A percentile compares a stretch with the other conserved stretches of the same genome.
phyloP scores from a whole-genome alignment of 2,888 invertebrate genomes.

The Phyto melanocephala region DNA sequence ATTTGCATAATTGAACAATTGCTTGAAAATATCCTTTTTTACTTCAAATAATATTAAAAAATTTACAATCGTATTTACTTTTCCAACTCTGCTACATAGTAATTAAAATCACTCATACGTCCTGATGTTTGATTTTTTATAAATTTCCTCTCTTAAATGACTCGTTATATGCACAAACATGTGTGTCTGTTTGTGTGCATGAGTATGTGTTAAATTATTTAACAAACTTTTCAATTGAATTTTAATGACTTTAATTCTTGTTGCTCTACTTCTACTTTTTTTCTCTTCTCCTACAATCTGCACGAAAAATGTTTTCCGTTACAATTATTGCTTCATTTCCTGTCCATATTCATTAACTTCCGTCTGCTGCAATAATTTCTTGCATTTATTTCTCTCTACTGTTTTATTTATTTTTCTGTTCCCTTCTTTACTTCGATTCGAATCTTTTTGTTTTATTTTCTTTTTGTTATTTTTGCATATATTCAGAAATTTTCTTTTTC shows the following conservation, averaged over 20 bases:
- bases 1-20: too few relatives aligned
- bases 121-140: background rate
- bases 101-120: conserved; percentile 22
- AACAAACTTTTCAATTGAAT: conserved; percentile 46
- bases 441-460: background rate
- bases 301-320: conserved; percentile 60
- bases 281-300: conserved; percentile 6
- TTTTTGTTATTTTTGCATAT: conserved; percentile 18
- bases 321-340: conserved; percentile 65
- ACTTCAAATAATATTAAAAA: too few relatives aligned
- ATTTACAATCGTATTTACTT: background rate
- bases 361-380: conserved; percentile 60
- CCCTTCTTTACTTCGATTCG: conserved; percentile 2
- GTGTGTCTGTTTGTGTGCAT: background rate
- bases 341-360: conserved; percentile 64
- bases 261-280: background rate
- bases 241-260: conserved; percentile 46
- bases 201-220: conserved; percentile 1
- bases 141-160: background rate
- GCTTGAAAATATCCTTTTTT: too few relatives aligned
- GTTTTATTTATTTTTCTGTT: conserved; percentile 20
- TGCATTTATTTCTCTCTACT: conserved; percentile 44
- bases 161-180: background rate
- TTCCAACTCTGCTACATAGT: background rate
- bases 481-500: background rate